These are phyloP conservation scores for Listrodromus nycthemerus DNA, from an alignment of 2,888 invertebrate genomes.

Conservation along the genomic window DNA sequence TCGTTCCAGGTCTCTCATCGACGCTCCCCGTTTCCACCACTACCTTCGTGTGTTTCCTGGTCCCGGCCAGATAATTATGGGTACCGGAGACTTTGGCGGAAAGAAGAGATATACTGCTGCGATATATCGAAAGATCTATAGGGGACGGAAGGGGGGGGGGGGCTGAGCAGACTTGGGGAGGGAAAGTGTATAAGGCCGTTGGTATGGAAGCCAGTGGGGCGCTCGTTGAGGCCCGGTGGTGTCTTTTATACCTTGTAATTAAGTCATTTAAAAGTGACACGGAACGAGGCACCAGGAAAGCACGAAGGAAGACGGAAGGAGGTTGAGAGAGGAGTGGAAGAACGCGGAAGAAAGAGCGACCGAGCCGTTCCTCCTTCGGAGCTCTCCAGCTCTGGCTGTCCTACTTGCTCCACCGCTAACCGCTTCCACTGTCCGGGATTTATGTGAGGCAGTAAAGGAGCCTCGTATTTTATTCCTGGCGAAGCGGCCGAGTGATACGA, in stretches of 20 bases:
- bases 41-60: conserved; percentile 21
- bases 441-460: conserved; percentile 70
- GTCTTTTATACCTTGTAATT: conserved; percentile 72
- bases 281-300: conserved; percentile 31
- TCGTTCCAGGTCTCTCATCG: conserved; percentile 2
- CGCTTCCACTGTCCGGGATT: conserved; percentile 66
- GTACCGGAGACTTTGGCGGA: conserved; percentile 18
- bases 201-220: conserved; percentile 30
- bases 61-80: conserved; percentile 52
- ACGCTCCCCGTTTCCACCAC: neutral
- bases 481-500: conserved; percentile 64
- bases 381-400: conserved; percentile 43
- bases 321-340: conserved; percentile 25
- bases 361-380: conserved; percentile 54
- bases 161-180: neutral
- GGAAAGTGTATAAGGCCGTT: conserved; percentile 26
- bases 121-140: conserved; percentile 56
- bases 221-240: conserved; percentile 48
- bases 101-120: conserved; percentile 39
- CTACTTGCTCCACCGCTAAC: conserved; percentile 40
- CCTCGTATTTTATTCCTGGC: conserved; percentile 70
- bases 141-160: conserved; percentile 4
- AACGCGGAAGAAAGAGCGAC: conserved; percentile 45
- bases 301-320: neutral
- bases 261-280: conserved; percentile 69